Evolutionary conservation across 1,140 invertebrate genomes (phyloP).

Genomic region (Diorhabda sublineata): DNA sequence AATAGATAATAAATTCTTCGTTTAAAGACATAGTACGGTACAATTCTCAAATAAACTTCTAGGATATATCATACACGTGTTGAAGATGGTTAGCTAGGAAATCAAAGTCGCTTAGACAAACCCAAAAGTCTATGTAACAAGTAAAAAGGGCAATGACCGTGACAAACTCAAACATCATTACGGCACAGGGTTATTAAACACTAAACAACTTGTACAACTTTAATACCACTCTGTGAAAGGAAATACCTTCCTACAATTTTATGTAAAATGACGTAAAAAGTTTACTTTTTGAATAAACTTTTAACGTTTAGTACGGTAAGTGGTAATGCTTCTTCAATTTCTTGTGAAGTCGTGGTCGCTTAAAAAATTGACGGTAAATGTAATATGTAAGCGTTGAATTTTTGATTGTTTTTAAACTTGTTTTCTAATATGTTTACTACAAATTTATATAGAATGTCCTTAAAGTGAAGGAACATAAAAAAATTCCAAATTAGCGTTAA

Average conservation of each 20-base stretch:
- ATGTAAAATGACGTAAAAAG: not conserved
- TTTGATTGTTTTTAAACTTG: too few species aligned
- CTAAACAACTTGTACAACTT: constrained; percentile 36
- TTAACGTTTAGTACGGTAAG: too few species aligned
- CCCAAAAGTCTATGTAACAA: constrained; percentile 33
- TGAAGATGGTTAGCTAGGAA: constrained; percentile 12
- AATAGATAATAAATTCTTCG: too few species aligned
- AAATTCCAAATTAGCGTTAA: too few species aligned
- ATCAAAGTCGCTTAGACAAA: constrained; percentile 19
- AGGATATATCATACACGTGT: constrained; percentile 13
- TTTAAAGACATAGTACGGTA: too few species aligned
- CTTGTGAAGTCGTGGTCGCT: too few species aligned
- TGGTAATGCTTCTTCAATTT: not conserved
- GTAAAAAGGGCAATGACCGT: constrained; percentile 38
- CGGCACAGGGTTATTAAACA: constrained; percentile 44
- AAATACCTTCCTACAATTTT: constrained; percentile 9
- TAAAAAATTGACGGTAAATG: too few species aligned
- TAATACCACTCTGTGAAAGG: constrained; percentile 31
- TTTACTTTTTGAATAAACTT: too few species aligned
- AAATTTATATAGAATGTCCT: too few species aligned
- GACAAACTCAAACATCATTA: constrained; percentile 33
- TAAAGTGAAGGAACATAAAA: too few species aligned
- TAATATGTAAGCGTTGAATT: too few species aligned
- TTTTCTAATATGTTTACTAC: too few species aligned
- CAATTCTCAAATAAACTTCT: not conserved